Base-by-base conservation (phyloP, 2,888 invertebrate genomes). In the Zaprionus lineosus region DNA sequence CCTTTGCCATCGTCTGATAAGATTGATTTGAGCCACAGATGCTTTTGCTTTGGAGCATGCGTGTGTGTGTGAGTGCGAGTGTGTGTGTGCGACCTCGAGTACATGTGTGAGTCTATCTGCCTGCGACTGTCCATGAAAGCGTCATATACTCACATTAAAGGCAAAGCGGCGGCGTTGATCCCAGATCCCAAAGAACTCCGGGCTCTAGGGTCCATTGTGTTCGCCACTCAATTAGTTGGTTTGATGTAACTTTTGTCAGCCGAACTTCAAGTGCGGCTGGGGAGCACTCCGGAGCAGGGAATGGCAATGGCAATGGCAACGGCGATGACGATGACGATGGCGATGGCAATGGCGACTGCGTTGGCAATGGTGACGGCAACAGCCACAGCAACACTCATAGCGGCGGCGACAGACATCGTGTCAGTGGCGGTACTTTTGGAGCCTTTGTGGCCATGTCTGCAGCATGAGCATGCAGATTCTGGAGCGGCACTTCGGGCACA, bases 21-120 rank as follows among this genome's bases (percentile, higher is more conserved):
- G 87, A 87, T 87, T 87, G 84, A 84, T 84, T 84, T 75, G 85
- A 72, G 61, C 64, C 62, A 66, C 29, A 76, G 83, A 79, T 85
- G 78, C 63, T 58, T 72, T 50, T 53, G 21, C 33, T 8, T 31
- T 47, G 24, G 18, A 40, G 44, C 31, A 11, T 58, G 51, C 57
- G 57, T 48, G 60, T 61, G 50, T 51, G 59, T 60, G n/a, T n/a
- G n/a, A n/a, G n/a, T n/a, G n/a, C n/a, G n/a, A n/a, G n/a, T n/a
- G n/a, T n/a, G n/a, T n/a, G n/a, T n/a, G n/a, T n/a, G n/a, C n/a
- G n/a, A n/a, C n/a, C n/a, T n/a, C n/a, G n/a, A n/a, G n/a, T n/a
- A n/a, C n/a, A n/a, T n/a, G n/a, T n/a, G n/a, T n/a, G n/a, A n/a
- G n/a, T n/a, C n/a, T n/a, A n/a, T n/a, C n/a, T n/a, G n/a, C n/a